Base-by-base conservation (phyloP, 2,797 vertebrate species). In the Stomatorhinus walkeri region DNA sequence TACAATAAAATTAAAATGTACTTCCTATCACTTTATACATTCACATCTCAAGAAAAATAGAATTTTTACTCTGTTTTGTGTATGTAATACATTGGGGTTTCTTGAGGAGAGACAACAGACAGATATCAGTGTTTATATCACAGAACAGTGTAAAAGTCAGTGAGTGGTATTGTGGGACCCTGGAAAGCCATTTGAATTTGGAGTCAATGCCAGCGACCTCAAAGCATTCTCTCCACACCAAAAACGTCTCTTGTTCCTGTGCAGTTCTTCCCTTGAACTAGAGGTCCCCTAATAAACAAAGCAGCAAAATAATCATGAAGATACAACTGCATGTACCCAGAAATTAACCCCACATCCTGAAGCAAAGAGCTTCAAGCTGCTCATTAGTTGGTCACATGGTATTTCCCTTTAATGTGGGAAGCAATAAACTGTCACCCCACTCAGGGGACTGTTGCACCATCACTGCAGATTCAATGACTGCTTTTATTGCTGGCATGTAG, bases 101-200 rank as follows among this genome's bases (percentile, higher is more conserved):
- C 72, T 81, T 81, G 76, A 43, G 16, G 76, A 81, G 46, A 19
- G 40, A 46, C 36, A n/a, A 16, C 3, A 46, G 36, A 43, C 40
- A 64, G 61, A 81, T 40, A 79, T 43, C 2, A 8, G 16, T 43
- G 72, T 79, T 79, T 79, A 43, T 8, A 43, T 79, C 14, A 81
- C 36, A 46, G 36, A 46, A 81, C 36, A 81, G 40, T n/a, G 76
- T 46, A 81, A 46, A 81, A 81, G 76, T 22, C 16, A 0, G 76
- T 19, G 76, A 81, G 40, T 81, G 40, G 76, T 46, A 72, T 36
- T 72, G 12, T 72, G 24, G 48, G 83, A 85, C n/a, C 51, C 79
- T 48, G 40, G 76, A n/a, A 79, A 88, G 52, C 88, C 88, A 88
- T 88, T 88, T 88, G 81, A 28, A 59, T 54, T 16, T 79, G 24